phyloP scores from a whole-genome alignment of 2,888 invertebrate species.

The Spodoptera picta region DNA sequence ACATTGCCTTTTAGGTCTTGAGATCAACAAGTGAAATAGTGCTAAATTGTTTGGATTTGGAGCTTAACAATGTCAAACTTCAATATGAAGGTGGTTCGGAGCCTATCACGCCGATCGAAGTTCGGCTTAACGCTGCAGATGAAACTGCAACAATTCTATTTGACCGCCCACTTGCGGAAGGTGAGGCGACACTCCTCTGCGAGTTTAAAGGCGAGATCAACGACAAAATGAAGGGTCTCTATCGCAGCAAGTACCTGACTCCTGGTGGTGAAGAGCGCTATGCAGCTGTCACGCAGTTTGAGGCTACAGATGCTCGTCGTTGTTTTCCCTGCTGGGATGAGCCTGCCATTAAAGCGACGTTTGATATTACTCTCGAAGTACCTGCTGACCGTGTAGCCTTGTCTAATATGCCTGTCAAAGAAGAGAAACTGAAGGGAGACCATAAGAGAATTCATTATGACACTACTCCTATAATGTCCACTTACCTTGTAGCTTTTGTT shows the following conservation, averaged over 20 bases:
- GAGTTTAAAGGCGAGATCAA: constrained; percentile 95
- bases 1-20: constrained; percentile 90
- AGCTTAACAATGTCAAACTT: constrained; percentile 90
- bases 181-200: constrained; percentile 90
- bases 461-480: constrained; percentile 97
- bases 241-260: constrained; percentile 95
- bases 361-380: constrained; percentile 95
- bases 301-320: constrained; percentile 95
- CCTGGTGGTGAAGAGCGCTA: constrained; percentile 93
- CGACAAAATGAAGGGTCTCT: constrained; percentile 98
- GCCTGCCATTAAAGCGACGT: constrained; percentile 98
- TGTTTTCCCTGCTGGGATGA: constrained; percentile 99
- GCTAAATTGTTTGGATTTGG: constrained; percentile 93
- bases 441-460: constrained; percentile 91
- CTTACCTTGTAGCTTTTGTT: constrained; percentile 97
- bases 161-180: constrained; percentile 87
- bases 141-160: constrained; percentile 92
- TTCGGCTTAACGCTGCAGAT: constrained; percentile 84
- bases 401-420: constrained; percentile 95
- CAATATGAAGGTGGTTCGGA: constrained; percentile 78
- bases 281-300: constrained; percentile 97
- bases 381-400: constrained; percentile 95
- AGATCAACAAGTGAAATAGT: constrained; percentile 91
- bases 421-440: constrained; percentile 80
- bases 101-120: constrained; percentile 73